Conservation (phyloP, 2,113 vertebrate genomes). For the Triplophysa siluroides region DNA sequence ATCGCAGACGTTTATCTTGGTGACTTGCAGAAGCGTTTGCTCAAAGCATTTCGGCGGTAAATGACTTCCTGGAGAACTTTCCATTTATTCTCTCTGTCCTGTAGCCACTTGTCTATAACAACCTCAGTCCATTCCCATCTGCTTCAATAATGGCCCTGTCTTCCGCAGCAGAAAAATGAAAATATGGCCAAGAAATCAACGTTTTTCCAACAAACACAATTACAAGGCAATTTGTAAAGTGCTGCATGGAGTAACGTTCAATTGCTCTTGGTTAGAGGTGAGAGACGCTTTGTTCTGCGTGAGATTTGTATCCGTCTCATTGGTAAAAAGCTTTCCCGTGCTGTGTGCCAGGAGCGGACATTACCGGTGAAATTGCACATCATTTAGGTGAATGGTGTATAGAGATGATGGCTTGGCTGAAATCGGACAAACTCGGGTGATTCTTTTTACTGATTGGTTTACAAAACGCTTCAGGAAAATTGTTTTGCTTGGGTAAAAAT, state of each 20-base stretch:
- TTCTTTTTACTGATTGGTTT: constrained; percentile 54
- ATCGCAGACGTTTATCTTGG: neutral
- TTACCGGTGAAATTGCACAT: constrained; percentile 58
- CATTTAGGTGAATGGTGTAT: constrained; percentile 51
- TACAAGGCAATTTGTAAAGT: constrained; percentile 68
- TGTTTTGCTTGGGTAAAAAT: constrained; percentile 48
- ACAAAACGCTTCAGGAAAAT: neutral
- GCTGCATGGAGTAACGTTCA: constrained; percentile 64
- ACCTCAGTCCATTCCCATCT: constrained; percentile 50
- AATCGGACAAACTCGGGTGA: constrained; percentile 60
- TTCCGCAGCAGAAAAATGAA: constrained; percentile 47
- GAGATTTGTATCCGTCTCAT: constrained; percentile 59
- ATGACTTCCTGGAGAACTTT: constrained; percentile 24
- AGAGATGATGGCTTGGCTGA: constrained; percentile 38
- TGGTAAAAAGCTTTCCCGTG: constrained; percentile 66
- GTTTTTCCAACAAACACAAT: constrained; percentile 70
- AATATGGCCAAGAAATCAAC: constrained; percentile 60
- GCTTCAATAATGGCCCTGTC: constrained; percentile 53
- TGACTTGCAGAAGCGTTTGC: constrained; percentile 19
- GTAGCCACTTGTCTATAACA: constrained; percentile 51
- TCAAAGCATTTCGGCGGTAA: constrained; percentile 49
- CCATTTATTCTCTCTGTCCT: constrained; percentile 48
- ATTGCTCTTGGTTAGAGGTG: constrained; percentile 59
- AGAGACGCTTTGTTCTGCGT: constrained; percentile 56
- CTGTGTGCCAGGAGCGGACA: constrained; percentile 62